phyloP scores from a whole-genome alignment of 2,113 vertebrate species.

The Brienomyrus brachyistius region DNA sequence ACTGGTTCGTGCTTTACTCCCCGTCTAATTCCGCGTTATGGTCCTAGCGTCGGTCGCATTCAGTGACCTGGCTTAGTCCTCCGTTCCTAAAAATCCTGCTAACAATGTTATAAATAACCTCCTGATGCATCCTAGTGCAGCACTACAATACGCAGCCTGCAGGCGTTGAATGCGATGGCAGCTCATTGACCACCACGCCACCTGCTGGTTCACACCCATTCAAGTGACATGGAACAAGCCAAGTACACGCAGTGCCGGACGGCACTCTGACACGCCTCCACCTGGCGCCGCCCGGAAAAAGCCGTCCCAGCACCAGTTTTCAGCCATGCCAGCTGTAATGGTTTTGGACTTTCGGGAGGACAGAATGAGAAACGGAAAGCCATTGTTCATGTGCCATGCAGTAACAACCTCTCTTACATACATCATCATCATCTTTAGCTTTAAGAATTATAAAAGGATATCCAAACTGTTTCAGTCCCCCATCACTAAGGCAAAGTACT shows the following conservation, averaged over 20 bases:
- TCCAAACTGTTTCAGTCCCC: neutral
- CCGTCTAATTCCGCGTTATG: neutral
- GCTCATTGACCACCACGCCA: neutral
- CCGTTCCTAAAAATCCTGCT: neutral
- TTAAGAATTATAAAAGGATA: neutral
- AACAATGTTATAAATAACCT: neutral
- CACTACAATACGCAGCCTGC: neutral
- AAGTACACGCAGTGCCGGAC: neutral
- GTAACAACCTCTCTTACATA: neutral
- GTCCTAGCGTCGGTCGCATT: neutral
- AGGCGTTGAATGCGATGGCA: neutral
- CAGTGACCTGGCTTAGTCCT: neutral
- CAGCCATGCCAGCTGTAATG: neutral
- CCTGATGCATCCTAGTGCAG: neutral
- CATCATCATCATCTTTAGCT: neutral
- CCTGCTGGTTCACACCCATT: constrained; percentile 3
- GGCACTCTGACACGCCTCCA: neutral
- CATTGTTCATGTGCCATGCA: neutral
- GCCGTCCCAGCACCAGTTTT: neutral
- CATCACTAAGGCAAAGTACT: neutral
- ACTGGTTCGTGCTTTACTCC: neutral
- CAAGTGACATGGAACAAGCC: neutral
- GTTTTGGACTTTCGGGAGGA: neutral
- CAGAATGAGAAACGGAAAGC: neutral
- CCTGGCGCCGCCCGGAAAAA: neutral